Evolutionary conservation across 2,113 vertebrate species (phyloP).

Genomic region (Alces alces): DNA sequence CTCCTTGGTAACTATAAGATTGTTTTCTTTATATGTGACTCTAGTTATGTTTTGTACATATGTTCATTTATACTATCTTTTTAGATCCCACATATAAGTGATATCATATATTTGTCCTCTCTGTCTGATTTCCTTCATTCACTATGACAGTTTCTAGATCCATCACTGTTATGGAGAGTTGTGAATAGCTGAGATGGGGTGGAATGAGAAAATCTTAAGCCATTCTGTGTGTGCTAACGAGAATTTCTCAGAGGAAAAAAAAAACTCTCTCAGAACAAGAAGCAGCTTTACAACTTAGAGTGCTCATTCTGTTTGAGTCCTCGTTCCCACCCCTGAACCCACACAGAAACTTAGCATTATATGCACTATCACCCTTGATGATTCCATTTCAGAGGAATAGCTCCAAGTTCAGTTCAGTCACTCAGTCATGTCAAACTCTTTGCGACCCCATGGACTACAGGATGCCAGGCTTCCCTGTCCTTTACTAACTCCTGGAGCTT

Average conservation of each 20-base stretch:
- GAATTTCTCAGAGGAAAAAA: neutral
- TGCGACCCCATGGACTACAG: neutral
- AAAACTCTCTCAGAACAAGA: neutral
- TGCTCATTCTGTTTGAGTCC: neutral
- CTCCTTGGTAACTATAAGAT: neutral
- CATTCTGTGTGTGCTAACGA: neutral
- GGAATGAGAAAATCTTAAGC: neutral
- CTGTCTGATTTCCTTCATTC: neutral
- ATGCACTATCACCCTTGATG: neutral
- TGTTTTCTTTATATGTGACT: neutral
- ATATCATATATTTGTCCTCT: neutral
- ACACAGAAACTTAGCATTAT: neutral
- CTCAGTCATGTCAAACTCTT: neutral
- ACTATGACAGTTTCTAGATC: neutral
- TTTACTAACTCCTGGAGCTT: neutral
- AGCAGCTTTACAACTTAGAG: neutral
- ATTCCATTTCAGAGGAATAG: neutral
- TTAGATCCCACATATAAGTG: neutral
- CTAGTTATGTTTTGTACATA: neutral
- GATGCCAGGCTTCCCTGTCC: neutral
- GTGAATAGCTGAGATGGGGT: neutral
- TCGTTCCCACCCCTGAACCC: fast-evolving
- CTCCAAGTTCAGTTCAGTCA: neutral
- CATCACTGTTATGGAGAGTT: neutral
- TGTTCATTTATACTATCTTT: neutral